Evolutionary conservation across 2,888 invertebrate genomes (phyloP).

Genomic region (Penaeus monodon): DNA sequence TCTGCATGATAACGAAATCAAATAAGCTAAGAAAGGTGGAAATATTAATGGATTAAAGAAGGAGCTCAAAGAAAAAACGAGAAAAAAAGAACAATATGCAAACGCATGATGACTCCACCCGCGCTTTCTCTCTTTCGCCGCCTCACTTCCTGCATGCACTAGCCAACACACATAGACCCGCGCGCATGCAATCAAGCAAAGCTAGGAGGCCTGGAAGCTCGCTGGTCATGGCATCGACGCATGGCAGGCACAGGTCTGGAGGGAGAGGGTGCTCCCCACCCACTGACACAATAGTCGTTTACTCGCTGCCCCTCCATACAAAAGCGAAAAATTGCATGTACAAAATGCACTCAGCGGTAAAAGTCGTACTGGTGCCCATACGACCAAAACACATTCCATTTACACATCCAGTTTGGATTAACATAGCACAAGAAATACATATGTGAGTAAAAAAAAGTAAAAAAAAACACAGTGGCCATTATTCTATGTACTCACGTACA

Average conservation of each 20-base stretch:
- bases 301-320: conserved; percentile 45
- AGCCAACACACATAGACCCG: too few species aligned
- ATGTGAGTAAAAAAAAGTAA: conserved; percentile 18
- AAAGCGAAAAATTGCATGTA: conserved; percentile 50
- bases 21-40: background rate
- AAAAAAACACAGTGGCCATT: conserved; percentile 31
- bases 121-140: too few species aligned
- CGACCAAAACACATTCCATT: conserved; percentile 35
- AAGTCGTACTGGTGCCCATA: conserved; percentile 40
- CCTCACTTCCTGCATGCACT: too few species aligned
- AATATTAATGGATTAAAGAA: background rate
- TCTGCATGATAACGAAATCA: background rate
- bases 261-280: background rate
- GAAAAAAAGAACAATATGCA: too few species aligned
- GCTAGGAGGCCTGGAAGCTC: too few species aligned
- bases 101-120: too few species aligned
- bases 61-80: too few species aligned
- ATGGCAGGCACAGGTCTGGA: background rate
- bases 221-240: background rate
- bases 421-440: conserved; percentile 37
- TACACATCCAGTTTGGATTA: conserved; percentile 46
- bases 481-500: conserved; percentile 52
- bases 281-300: conserved; percentile 49
- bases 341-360: conserved; percentile 52
- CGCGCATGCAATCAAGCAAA: too few species aligned